Percentiles rank a stretch among this genome's conserved stretches.
phyloP scores from a whole-genome alignment of 1,140 invertebrate genomes.

The Cherax quadricarinatus region DNA sequence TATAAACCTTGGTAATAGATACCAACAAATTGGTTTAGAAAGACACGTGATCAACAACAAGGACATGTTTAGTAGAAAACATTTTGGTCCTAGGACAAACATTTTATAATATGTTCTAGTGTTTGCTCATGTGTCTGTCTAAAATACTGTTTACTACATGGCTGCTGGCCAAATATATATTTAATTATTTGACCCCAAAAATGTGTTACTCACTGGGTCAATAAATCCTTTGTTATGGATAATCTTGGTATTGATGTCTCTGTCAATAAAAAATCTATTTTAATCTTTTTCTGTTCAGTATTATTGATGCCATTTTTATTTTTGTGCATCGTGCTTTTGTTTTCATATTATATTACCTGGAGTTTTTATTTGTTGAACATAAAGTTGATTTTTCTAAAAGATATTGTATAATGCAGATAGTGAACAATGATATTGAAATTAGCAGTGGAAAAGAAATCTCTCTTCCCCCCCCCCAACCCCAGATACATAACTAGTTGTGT shows the following conservation, averaged over 20 bases:
- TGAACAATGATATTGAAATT: neutral
- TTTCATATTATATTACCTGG: neutral
- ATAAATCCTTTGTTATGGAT: neutral
- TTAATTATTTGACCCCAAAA: no score
- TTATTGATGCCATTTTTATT: neutral
- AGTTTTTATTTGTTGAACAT: neutral
- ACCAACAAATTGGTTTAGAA: no score
- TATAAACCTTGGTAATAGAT: no score
- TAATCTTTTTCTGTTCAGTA: neutral
- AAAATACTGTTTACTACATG: no score
- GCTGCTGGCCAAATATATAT: no score
- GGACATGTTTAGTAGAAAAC: neutral
- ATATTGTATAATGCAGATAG: neutral
- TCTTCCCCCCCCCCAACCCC: neutral
- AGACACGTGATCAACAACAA: no score
- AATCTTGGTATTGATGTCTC: neutral
- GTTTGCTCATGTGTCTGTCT: no score
- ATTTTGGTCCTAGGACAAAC: no score
- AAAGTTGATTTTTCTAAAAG: neutral
- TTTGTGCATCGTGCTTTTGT: neutral
- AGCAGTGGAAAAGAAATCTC: neutral
- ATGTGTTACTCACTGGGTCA: no score
- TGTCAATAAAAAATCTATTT: neutral
- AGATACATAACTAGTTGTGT: no score
- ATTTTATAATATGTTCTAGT: no score